Percentiles rank a stretch among this genome's conserved stretches.
Evolutionary conservation across 2,888 invertebrate genomes (phyloP).

Genomic region (Macrophya annulata): DNA sequence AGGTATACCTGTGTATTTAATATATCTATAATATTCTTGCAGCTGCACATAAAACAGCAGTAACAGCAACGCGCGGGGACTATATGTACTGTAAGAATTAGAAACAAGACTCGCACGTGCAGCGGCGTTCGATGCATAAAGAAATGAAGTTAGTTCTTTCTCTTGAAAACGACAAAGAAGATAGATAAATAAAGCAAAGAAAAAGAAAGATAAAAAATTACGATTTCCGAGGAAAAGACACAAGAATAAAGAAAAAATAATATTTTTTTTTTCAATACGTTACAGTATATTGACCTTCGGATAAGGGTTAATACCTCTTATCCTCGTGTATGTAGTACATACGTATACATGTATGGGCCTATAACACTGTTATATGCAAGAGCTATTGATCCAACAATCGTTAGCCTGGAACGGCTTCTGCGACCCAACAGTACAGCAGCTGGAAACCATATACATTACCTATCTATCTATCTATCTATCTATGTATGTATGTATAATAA

Average conservation of each 20-base stretch:
- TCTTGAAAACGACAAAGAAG: background rate
- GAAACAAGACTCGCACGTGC: slow-evolving; percentile 17
- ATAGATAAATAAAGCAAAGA: background rate
- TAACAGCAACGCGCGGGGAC: background rate
- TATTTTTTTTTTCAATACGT: background rate
- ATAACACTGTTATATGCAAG: background rate
- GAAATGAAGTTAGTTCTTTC: background rate
- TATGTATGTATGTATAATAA: background rate
- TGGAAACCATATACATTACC: slow-evolving; percentile 1
- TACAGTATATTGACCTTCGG: background rate
- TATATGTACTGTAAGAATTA: background rate
- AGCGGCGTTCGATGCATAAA: background rate
- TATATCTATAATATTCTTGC: background rate
- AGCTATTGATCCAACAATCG: slow-evolving; percentile 30
- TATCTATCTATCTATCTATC: too few species aligned
- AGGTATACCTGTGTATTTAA: background rate
- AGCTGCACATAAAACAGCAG: slow-evolving; percentile 1
- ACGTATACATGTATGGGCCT: background rate
- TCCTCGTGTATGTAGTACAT: too few species aligned
- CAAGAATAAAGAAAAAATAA: background rate
- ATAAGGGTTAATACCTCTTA: slow-evolving; percentile 1
- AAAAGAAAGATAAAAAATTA: background rate
- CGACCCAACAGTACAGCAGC: slow-evolving; percentile 2
- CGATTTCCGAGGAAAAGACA: background rate
- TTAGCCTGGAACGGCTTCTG: slow-evolving; percentile 13